Evolutionary conservation across 2,888 invertebrate species (phyloP).

Genomic region (Napeogenes inachia): DNA sequence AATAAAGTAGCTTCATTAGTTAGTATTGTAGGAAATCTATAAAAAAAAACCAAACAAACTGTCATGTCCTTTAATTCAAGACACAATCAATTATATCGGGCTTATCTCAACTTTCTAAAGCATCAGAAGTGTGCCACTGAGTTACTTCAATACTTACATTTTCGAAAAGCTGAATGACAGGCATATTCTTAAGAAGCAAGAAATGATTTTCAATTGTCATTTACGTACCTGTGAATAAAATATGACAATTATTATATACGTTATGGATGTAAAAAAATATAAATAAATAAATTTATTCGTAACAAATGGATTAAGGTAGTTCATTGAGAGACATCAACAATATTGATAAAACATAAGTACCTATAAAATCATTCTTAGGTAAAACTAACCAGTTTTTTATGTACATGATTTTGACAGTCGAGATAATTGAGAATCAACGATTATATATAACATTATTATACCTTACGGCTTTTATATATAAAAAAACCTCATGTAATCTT

Average conservation of each 20-base stretch:
- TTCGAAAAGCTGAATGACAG: conserved; percentile 24
- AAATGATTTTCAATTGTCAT: conserved; percentile 25
- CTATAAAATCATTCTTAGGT: conserved; percentile 15
- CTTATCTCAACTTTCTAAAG: conserved; percentile 27
- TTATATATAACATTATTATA: too few species aligned
- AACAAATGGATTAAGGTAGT: conserved; percentile 19
- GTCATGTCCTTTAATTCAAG: conserved; percentile 17
- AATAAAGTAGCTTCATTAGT: not conserved
- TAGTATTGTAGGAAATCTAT: conserved; percentile 9
- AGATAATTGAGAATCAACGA: conserved; percentile 12
- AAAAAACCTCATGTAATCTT: too few species aligned
- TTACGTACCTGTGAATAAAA: conserved; percentile 42
- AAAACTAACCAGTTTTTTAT: conserved; percentile 12
- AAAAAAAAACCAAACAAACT: conserved; percentile 7
- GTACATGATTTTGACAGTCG: not conserved
- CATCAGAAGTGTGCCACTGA: conserved; percentile 26
- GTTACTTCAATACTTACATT: conserved; percentile 31
- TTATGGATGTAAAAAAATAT: conserved; percentile 32
- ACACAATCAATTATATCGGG: conserved; percentile 9
- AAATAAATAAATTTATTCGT: conserved; percentile 36
- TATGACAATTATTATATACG: conserved; percentile 38
- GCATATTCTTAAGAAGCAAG: conserved; percentile 21
- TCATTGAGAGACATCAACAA: conserved; percentile 16
- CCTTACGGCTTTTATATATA: too few species aligned
- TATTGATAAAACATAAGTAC: conserved; percentile 13